Conservation (phyloP, 2,113 vertebrate species). For the Hippolais icterina region DNA sequence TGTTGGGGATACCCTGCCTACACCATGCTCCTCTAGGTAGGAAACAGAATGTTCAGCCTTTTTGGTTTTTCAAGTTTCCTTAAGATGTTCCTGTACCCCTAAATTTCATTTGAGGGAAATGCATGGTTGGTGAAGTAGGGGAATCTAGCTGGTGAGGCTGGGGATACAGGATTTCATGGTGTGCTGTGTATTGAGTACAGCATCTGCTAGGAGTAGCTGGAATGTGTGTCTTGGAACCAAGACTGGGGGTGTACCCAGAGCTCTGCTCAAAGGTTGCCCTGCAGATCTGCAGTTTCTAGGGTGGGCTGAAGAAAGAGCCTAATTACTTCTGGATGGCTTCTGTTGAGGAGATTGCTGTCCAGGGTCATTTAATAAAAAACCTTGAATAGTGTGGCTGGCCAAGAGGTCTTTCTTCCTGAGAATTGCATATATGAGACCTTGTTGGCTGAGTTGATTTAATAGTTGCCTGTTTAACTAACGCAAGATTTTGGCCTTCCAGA, state of each 20-base stretch:
- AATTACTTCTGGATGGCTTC: background rate
- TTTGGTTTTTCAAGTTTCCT: background rate
- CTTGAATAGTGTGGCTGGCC: background rate
- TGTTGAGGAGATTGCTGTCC: background rate
- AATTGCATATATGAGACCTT: background rate
- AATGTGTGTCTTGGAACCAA: background rate
- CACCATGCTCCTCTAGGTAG: background rate
- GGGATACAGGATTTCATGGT: background rate
- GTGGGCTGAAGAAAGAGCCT: background rate
- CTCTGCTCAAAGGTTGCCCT: background rate
- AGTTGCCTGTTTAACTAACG: background rate
- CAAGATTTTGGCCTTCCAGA: background rate
- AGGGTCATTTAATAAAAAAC: background rate
- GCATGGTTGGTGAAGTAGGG: background rate
- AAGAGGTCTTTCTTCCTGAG: background rate
- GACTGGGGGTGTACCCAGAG: background rate
- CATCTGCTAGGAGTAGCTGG: background rate
- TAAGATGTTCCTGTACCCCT: background rate
- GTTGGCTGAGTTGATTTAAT: background rate
- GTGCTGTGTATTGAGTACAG: background rate
- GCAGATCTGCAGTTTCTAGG: background rate
- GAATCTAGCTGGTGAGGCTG: background rate
- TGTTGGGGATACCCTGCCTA: background rate
- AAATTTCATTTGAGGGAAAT: background rate
- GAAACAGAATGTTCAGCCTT: background rate